Evolutionary conservation across 2,888 invertebrate genomes (phyloP), one percentile per base, ranked within the genome.

Genomic region (Eupeodes latifasciatus): DNA sequence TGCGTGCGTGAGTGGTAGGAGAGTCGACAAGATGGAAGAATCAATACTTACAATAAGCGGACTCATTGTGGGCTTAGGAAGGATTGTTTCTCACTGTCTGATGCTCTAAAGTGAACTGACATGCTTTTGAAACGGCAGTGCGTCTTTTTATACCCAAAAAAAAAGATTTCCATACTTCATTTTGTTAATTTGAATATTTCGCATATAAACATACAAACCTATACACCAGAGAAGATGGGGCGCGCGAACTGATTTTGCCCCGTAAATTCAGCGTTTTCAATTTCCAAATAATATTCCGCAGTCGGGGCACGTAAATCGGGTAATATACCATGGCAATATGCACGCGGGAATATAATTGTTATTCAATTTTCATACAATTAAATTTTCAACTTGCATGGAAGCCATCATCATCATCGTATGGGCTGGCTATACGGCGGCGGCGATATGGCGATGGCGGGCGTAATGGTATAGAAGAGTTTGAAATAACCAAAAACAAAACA

Each of bases 31-130:
- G 61, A 53, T 75, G 57, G 34, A 59, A 72, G 59, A 59, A 34
- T 19, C 57, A 72, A 72, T 91, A 93, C 93, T 94, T 92, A 94
- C 94, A 92, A 92, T 92, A 92, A 94, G 92, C 92, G 93, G 92
- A 93, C 92, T 93, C 93, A 94, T 94, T 94, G 93, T 93, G 90
- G 83, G 91, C 91, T 92, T 93, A 91, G 91, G 91, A 82, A 91
- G 90, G 90, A 89, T 90, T 90, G 89, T 90, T 91, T 92, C 91
- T 92, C 93, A 93, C 93, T 92, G 93, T 93, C 92, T 92, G 92
- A 93, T 93, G 91, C 92, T 91, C 91, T 91, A 92, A 93, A 92
- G 91, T 93, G 91, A 93, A 94, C 94, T 94, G 94, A 94, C 93
- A 93, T 93, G 88, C 91, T 88, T 89, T 91, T 91, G 90, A 90